phyloP scores from a whole-genome alignment of 2,113 vertebrate genomes.

The Corythornis cristatus region DNA sequence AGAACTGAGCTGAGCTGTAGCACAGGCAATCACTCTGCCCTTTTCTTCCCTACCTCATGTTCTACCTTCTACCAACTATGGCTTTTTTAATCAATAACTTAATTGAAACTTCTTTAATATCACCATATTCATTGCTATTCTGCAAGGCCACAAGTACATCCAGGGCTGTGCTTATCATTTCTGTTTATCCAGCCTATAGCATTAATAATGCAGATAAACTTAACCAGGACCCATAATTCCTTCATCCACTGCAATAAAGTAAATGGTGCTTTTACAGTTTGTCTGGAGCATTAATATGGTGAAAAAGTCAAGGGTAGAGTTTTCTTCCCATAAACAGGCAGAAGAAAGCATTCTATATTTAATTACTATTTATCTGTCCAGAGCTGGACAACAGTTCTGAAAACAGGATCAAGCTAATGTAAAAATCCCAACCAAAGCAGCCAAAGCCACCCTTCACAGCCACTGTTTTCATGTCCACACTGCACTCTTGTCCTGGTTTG shows the following conservation, averaged over 20 bases:
- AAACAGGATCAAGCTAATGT: slow-evolving; percentile 1
- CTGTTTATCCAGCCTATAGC: neutral
- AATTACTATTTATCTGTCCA: neutral
- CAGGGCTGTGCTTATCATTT: neutral
- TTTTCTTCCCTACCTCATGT: neutral
- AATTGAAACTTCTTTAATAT: neutral
- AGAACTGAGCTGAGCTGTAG: neutral
- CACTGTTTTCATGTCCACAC: slow-evolving; percentile 34
- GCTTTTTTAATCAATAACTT: neutral
- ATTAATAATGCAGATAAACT: slow-evolving; percentile 45
- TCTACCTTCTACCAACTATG: neutral
- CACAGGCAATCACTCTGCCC: neutral
- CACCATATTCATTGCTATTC: neutral
- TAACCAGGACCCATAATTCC: slow-evolving; percentile 21
- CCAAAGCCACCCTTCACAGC: neutral
- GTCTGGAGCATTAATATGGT: neutral
- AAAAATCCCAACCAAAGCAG: neutral
- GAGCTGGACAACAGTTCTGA: neutral
- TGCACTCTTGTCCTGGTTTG: neutral
- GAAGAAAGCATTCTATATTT: slow-evolving; percentile 24
- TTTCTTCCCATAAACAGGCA: neutral
- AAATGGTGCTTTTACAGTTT: slow-evolving; percentile 23
- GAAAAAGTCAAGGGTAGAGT: slow-evolving; percentile 1
- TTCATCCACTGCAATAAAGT: slow-evolving; percentile 5
- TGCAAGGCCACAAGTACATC: neutral